Percentiles rank a stretch among this genome's conserved stretches.
These are phyloP conservation scores for Euclidia mi DNA, from an alignment of 2,888 invertebrate species.

Conservation along the genomic window DNA sequence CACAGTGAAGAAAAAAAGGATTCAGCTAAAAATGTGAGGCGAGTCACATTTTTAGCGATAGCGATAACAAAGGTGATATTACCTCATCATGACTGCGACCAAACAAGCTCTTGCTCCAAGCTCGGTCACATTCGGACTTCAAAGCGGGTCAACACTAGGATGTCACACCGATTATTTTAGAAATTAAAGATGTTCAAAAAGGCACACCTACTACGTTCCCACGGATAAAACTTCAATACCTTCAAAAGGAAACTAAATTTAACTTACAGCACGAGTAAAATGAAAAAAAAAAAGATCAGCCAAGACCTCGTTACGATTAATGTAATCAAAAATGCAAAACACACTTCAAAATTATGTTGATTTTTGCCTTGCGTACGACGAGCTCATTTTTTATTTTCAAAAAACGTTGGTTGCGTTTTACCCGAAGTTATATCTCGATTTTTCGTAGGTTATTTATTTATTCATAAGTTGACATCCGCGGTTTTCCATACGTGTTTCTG, in stretches of 20 bases:
- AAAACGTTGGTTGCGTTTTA: slow-evolving; percentile 49
- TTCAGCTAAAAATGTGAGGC: no score
- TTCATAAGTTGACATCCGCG: slow-evolving; percentile 41
- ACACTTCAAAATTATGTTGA: slow-evolving; percentile 67
- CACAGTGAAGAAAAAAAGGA: no score
- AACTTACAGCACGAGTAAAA: slow-evolving; percentile 12
- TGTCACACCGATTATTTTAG: no score
- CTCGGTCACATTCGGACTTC: no score
- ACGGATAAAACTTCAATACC: neutral
- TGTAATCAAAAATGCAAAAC: slow-evolving; percentile 82
- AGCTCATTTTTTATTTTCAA: slow-evolving; percentile 45
- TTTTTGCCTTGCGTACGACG: slow-evolving; percentile 53
- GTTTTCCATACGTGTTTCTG: slow-evolving; percentile 34
- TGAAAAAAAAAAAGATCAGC: slow-evolving; percentile 23
- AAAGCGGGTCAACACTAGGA: no score
- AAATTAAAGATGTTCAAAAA: no score
- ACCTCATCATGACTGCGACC: no score
- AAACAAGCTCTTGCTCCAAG: no score
- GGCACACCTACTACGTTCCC: no score
- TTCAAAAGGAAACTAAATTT: slow-evolving; percentile 16
- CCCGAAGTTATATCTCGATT: slow-evolving; percentile 50
- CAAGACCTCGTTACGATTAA: slow-evolving; percentile 64
- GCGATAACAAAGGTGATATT: no score
- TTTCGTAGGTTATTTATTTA: slow-evolving; percentile 49
- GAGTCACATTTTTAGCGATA: no score